These are phyloP conservation scores for Petrophora chlorosata DNA, from an alignment of 2,888 invertebrate species.

Conservation along the genomic window DNA sequence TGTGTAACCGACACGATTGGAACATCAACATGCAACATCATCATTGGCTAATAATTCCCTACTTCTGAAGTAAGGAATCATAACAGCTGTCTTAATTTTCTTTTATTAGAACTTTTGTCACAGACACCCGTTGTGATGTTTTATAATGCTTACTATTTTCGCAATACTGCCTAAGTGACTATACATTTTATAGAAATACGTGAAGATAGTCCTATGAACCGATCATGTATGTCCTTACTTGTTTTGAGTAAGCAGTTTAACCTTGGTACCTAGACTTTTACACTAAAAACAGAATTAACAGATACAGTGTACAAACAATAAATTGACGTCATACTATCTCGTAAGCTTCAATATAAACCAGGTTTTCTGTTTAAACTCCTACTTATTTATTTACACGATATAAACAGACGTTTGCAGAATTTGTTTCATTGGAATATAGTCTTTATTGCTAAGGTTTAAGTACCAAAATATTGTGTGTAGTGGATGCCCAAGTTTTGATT, in stretches of 20 bases:
- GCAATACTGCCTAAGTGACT: no score
- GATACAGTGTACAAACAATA: constrained; percentile 25
- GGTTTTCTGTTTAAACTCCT: background rate
- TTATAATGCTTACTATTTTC: no score
- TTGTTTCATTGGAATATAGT: background rate
- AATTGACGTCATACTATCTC: constrained; percentile 29
- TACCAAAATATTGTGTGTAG: background rate
- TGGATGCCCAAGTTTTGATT: background rate
- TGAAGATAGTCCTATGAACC: no score
- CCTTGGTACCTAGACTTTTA: constrained; percentile 10
- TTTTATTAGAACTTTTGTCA: no score
- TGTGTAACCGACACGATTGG: no score
- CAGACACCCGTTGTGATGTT: no score
- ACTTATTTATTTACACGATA: constrained; percentile 12
- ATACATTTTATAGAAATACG: no score
- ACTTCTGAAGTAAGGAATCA: no score
- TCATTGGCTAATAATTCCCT: no score
- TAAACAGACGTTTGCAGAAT: background rate
- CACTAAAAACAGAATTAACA: constrained; percentile 21
- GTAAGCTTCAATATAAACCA: constrained; percentile 25
- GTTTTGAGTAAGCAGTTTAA: constrained; percentile 12
- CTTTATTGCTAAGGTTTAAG: constrained; percentile 1
- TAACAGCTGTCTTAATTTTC: no score
- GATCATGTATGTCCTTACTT: no score
- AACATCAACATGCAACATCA: no score